Percentiles rank a stretch among this genome's conserved stretches.
Evolutionary conservation across 2,113 vertebrate species (phyloP).

Genomic region (Cryptotis parvus): DNA sequence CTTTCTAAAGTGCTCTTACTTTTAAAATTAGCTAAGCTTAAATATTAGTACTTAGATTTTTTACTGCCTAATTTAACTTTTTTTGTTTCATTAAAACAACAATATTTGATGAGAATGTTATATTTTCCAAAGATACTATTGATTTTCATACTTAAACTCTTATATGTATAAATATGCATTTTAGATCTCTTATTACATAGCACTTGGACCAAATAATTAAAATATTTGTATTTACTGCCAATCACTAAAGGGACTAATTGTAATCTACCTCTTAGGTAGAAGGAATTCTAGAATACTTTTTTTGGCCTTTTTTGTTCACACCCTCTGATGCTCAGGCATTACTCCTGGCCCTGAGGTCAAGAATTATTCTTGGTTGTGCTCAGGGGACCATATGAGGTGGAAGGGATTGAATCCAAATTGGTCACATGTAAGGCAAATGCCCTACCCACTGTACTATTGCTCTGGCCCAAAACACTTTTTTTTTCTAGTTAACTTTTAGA

Average conservation of each 20-base stretch:
- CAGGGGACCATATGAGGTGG: too few species aligned
- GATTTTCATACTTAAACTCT: slow-evolving; percentile 49
- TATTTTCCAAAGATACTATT: slow-evolving; percentile 49
- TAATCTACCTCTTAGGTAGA: background rate
- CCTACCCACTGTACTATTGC: too few species aligned
- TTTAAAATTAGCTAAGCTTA: slow-evolving; percentile 59
- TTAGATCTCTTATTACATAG: slow-evolving; percentile 47
- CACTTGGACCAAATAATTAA: slow-evolving; percentile 43
- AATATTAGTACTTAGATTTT: slow-evolving; percentile 43
- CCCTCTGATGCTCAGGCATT: too few species aligned
- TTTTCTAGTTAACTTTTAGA: too few species aligned
- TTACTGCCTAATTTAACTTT: slow-evolving; percentile 47
- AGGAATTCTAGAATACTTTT: background rate
- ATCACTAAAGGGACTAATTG: slow-evolving; percentile 1
- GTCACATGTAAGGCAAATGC: too few species aligned
- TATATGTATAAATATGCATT: slow-evolving; percentile 35
- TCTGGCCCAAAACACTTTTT: too few species aligned
- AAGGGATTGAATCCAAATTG: too few species aligned
- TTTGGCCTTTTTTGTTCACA: too few species aligned
- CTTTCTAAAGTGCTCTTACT: background rate
- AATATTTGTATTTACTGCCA: slow-evolving; percentile 42
- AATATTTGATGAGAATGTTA: slow-evolving; percentile 17
- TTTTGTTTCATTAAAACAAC: slow-evolving; percentile 48
- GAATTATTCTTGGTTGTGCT: too few species aligned
- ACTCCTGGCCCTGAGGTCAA: too few species aligned